A percentile compares a stretch with the other conserved stretches of the same genome.
phyloP scores from a whole-genome alignment of 2,797 vertebrate genomes.

The Cossypha dichroa region DNA sequence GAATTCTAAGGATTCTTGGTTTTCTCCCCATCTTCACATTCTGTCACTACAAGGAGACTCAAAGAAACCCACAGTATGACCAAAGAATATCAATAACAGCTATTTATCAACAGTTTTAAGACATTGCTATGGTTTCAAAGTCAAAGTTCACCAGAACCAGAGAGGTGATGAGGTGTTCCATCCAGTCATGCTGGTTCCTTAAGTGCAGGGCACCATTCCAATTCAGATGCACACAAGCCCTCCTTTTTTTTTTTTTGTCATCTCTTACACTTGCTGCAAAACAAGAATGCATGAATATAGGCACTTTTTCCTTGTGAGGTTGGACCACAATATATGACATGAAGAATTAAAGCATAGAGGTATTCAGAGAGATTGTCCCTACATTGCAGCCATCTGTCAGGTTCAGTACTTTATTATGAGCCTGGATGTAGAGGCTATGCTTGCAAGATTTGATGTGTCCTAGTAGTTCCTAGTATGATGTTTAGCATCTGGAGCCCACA shows the following conservation, averaged over 20 bases:
- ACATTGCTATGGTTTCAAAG: not conserved
- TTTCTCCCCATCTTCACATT: not conserved
- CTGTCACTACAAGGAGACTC: not conserved
- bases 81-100: not conserved
- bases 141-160: not conserved
- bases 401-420: not conserved
- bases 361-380: not conserved
- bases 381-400: not conserved
- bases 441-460: not conserved
- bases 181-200: not conserved
- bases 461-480: not conserved
- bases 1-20: not conserved
- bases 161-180: not conserved
- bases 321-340: not conserved
- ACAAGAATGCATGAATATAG: not conserved
- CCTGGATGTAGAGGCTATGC: not conserved
- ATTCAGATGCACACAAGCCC: not conserved
- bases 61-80: not conserved
- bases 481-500: not conserved
- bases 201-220: accelerated
- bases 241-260: not conserved
- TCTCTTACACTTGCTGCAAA: not conserved
- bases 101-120: not conserved
- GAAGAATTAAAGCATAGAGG: not conserved
- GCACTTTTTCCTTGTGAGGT: not conserved